Conservation (phyloP, 2,113 vertebrate species). For the Agapornis roseicollis region DNA sequence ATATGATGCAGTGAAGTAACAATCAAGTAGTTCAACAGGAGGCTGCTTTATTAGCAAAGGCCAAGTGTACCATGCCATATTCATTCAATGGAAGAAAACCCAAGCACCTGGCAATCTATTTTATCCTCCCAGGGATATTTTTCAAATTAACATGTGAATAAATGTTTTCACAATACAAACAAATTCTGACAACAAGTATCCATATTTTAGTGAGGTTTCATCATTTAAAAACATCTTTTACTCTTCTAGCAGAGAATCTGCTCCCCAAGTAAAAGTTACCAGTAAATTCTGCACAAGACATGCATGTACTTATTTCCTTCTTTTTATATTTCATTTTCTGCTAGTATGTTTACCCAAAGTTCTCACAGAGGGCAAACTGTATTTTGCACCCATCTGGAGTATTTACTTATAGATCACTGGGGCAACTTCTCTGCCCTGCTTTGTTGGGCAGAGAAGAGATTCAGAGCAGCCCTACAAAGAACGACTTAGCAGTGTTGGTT, state of each 20-base stretch:
- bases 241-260: not conserved
- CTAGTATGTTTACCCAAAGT: not conserved
- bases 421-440: no score
- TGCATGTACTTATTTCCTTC: not conserved
- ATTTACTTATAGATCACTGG: not conserved
- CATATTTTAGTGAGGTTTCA: not conserved
- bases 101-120: not conserved
- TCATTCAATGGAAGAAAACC: not conserved
- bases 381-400: not conserved
- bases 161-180: not conserved
- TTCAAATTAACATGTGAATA: not conserved
- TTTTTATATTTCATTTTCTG: not conserved
- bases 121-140: not conserved
- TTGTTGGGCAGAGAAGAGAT: no score
- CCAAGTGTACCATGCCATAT: not conserved
- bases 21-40: not conserved
- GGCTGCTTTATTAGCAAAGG: not conserved
- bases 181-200: not conserved
- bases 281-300: not conserved
- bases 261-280: not conserved
- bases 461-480: no score
- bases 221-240: not conserved
- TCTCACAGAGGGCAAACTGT: not conserved
- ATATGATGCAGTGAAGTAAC: not conserved
- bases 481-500: no score